Conservation (phyloP, 2,113 vertebrate species). For the Ceratotherium simum region DNA sequence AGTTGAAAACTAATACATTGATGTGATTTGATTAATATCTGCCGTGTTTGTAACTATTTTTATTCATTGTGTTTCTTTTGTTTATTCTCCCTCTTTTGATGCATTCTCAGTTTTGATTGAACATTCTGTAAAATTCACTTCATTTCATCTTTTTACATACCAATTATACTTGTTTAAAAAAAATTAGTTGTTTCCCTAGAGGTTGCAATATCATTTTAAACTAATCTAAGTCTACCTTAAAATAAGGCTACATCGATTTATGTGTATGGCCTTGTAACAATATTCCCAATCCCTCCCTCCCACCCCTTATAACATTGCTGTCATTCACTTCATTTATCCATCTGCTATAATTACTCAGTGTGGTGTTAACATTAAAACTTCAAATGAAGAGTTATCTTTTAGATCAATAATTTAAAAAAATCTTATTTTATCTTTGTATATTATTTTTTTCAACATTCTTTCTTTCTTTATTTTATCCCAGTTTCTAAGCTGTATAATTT, state of each 20-base stretch:
- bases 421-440: neutral
- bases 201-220: no score
- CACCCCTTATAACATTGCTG: neutral
- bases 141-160: neutral
- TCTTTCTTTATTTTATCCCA: neutral
- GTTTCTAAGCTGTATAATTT: neutral
- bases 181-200: neutral
- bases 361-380: neutral
- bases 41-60: neutral
- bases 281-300: neutral
- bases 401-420: neutral
- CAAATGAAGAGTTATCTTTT: neutral
- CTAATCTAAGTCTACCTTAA: neutral
- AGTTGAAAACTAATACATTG: no score
- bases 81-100: neutral
- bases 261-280: no score
- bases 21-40: neutral
- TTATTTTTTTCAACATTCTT: neutral
- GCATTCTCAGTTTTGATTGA: neutral
- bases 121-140: neutral
- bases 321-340: neutral
- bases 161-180: neutral
- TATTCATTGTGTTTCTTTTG: neutral
- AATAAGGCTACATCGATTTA: accelerated
- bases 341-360: neutral